Evolutionary conservation across 2,888 invertebrate species (phyloP), one percentile per base, ranked within the genome.

Genomic region (Epistrophe eligans): DNA sequence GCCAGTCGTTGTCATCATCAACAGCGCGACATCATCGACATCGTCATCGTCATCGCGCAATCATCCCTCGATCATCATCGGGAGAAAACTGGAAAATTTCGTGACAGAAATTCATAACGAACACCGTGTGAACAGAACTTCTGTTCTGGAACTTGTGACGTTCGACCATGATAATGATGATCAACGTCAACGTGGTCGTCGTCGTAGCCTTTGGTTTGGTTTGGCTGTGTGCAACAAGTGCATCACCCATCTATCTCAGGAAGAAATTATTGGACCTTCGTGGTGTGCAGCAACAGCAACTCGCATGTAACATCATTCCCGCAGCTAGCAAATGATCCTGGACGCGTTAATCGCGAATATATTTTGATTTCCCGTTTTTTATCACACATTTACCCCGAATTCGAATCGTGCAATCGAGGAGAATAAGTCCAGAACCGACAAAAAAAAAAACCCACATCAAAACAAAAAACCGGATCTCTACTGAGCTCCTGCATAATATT

Each of bases 91-190:
- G 91, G 90, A 91, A 91, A 91, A 91, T 91, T 89, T 91, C 91
- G 91, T 91, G 91, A 91, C 91, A 91, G 91, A 91, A 92, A 92
- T 91, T 91, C 91, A 90, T 91, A 92, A 92, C 90, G 90, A 91
- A 90, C 90, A 92, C 91, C 91, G 91, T 91, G 91, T 91, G 91
- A 91, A 91, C 91, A 90, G 89, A 89, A 90, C 89, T 83, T 79
- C 72, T 84, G 80, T 84, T 87, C 81, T 85, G 82, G 77, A 77
- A 84, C 76, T 84, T 83, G 80, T 77, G 73, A 73, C 82, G 64
- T 64, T 58, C 77, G 79, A 67, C 85, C 77, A 76, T 60, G 43
- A 72, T 72, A 77, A 88, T 81, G 77, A 77, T 38, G 79, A 71
- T 77, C 64, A 58, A 76, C 73, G 72, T 71, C 24, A 24, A 24